Evolutionary conservation across 2,797 vertebrate species (phyloP).

Genomic region (Echeneis naucrates): DNA sequence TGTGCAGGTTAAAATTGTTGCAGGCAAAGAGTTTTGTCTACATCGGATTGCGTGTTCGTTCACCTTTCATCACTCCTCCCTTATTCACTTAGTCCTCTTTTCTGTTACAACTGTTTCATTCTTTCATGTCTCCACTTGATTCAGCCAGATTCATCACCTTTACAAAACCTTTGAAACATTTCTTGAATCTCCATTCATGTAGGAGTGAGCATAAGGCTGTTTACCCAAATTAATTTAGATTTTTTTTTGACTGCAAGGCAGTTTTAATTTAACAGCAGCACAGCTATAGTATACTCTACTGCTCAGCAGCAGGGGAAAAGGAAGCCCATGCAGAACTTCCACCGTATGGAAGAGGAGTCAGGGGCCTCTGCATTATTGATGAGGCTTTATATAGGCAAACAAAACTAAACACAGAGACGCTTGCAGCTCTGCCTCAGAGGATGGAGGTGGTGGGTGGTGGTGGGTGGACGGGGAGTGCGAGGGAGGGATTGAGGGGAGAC

Average conservation of each 20-base stretch:
- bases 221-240: slow-evolving; percentile 20
- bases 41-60: not conserved
- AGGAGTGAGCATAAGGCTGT: not conserved
- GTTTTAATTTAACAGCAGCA: slow-evolving; percentile 37
- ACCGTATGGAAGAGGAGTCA: slow-evolving; percentile 76
- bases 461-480: slow-evolving; percentile 49
- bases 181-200: slow-evolving; percentile 6
- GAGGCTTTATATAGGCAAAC: slow-evolving; percentile 82
- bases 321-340: slow-evolving; percentile 54
- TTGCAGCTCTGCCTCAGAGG: slow-evolving; percentile 68
- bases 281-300: slow-evolving; percentile 37
- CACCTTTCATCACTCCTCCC: slow-evolving; percentile 10
- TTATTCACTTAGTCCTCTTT: not conserved
- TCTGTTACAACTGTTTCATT: slow-evolving; percentile 1
- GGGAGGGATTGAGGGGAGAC: slow-evolving; percentile 56
- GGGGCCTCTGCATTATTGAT: slow-evolving; percentile 82
- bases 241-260: not conserved
- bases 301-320: slow-evolving; percentile 42
- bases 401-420: slow-evolving; percentile 76
- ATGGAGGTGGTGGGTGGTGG: slow-evolving; percentile 48
- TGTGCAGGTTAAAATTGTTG: slow-evolving; percentile 1
- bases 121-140: slow-evolving; percentile 20
- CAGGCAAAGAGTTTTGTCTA: slow-evolving; percentile 4
- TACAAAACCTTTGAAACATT: slow-evolving; percentile 14
- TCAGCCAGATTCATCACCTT: not conserved